phyloP scores from a whole-genome alignment of 64 coral and sea anemone genomes.

The Porites australiensis region DNA sequence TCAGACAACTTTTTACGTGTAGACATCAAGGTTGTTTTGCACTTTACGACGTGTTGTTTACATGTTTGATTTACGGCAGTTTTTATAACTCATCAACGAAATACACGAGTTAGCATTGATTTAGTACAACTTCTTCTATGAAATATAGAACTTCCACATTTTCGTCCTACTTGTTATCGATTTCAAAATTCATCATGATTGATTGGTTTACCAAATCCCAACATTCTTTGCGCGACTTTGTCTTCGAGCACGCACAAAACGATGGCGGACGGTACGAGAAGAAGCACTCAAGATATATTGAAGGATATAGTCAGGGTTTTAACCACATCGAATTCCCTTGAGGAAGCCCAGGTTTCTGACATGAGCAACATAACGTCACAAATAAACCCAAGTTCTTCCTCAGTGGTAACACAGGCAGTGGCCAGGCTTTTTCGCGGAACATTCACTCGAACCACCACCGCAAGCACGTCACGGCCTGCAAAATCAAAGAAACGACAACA shows the following conservation, averaged over 20 bases:
- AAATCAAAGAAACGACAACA: constrained; percentile 36
- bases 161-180: not conserved
- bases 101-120: too few relatives aligned
- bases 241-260: too few relatives aligned
- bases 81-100: too few relatives aligned
- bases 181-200: not conserved
- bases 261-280: not conserved
- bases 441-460: not conserved
- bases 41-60: too few relatives aligned
- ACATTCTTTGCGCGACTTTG: too few relatives aligned
- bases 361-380: not conserved
- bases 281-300: not conserved
- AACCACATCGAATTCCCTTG: constrained; percentile 5
- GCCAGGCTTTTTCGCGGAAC: constrained; percentile 25
- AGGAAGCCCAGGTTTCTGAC: not conserved
- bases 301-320: constrained; percentile 11
- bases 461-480: not conserved
- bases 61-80: too few relatives aligned
- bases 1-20: too few relatives aligned
- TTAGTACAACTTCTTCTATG: too few relatives aligned
- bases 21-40: too few relatives aligned
- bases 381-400: not conserved
- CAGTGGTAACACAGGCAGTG: constrained; percentile 1
- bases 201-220: not conserved
- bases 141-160: not conserved